Percentiles rank a stretch among this genome's conserved stretches.
Conservation (phyloP, 23 tunicate genomes). For the Halocynthia aurantium region DNA sequence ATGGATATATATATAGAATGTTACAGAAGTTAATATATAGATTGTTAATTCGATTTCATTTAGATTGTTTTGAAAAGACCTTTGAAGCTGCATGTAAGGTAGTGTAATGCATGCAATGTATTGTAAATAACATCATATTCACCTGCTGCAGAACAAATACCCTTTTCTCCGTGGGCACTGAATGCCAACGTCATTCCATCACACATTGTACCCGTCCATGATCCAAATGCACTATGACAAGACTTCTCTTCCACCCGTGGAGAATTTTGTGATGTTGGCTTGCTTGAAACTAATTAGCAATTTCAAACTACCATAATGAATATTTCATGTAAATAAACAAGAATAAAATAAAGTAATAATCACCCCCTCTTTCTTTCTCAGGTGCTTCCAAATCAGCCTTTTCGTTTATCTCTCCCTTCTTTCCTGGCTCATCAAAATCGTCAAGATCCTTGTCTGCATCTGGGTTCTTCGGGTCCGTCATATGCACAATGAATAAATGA, state of each 20-base stretch:
- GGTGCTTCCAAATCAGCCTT: constrained; percentile 52
- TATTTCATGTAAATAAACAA: neutral
- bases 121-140: neutral
- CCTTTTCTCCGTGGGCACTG: constrained; percentile 73
- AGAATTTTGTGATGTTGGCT: neutral
- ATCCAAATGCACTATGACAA: constrained; percentile 47
- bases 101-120: no score
- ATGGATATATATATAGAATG: no score
- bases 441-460: constrained; percentile 45
- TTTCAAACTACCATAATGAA: neutral
- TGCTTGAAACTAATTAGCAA: neutral
- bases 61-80: no score
- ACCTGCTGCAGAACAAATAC: constrained; percentile 61
- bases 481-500: constrained; percentile 57
- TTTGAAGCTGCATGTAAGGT: no score
- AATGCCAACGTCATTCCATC: constrained; percentile 84
- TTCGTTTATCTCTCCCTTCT: constrained; percentile 14
- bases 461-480: constrained; percentile 72
- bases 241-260: constrained; percentile 2
- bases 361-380: constrained; percentile 31
- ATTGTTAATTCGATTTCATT: no score
- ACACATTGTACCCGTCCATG: constrained; percentile 65
- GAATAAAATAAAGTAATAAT: neutral
- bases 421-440: constrained; percentile 20
- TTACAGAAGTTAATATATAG: no score